A percentile compares a stretch with the other conserved stretches of the same genome.
Conservation (phyloP, 1,140 invertebrate species). For the Oscheius sp. region DNA sequence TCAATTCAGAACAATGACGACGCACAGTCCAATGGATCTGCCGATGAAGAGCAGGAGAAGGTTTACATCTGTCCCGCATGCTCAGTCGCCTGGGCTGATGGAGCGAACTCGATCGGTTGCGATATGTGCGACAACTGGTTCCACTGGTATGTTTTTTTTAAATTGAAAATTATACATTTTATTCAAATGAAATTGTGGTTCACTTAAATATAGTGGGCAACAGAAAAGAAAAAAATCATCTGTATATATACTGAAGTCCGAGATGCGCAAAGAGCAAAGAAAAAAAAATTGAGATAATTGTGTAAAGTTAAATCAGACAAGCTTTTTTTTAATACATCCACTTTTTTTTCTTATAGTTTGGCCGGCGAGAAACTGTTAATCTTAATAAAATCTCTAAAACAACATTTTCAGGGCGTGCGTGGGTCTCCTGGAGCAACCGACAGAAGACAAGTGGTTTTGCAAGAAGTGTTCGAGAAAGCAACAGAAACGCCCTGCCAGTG, state of each 20-base stretch:
- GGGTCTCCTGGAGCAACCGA: conserved; percentile 42
- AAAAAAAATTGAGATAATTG: too few species aligned
- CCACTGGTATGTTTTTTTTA: conserved; percentile 46
- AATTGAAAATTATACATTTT: conserved; percentile 16
- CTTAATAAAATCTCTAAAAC: conserved; percentile 14
- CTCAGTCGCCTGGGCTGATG: conserved; percentile 49
- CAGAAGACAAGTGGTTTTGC: conserved; percentile 47
- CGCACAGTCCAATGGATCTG: not conserved
- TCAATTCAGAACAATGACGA: not conserved
- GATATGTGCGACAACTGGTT: conserved; percentile 48
- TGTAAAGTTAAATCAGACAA: too few species aligned
- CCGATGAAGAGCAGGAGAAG: conserved; percentile 4
- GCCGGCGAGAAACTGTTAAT: too few species aligned
- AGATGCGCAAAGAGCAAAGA: too few species aligned
- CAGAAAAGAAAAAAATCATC: conserved; percentile 16
- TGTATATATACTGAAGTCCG: conserved; percentile 22
- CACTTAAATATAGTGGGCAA: conserved; percentile 15
- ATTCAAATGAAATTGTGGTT: not conserved
- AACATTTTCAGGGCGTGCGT: conserved; percentile 43
- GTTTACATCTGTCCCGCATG: conserved; percentile 51
- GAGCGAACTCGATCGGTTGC: conserved; percentile 51
- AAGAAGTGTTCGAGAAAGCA: conserved; percentile 15
- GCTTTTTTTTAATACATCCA: too few species aligned
- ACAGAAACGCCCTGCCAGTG: not conserved
- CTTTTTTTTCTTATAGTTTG: too few species aligned